Base-by-base conservation (phyloP, 2,797 vertebrate species). In the Gouania willdenowi region DNA sequence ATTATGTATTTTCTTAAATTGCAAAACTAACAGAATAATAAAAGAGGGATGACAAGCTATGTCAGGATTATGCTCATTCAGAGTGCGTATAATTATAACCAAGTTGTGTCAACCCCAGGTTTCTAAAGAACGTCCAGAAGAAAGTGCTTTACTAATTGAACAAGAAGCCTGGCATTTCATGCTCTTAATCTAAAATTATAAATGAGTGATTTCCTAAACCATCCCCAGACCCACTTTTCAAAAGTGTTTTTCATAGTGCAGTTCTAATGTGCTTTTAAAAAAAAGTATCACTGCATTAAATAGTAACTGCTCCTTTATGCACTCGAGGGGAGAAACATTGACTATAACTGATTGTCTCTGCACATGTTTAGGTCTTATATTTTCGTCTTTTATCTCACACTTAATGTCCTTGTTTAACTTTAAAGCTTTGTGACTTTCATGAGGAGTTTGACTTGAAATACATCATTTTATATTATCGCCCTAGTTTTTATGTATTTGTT, bases 331-430 rank as follows among this genome's bases (percentile, higher is more conserved):
- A 60, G 38, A 48, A 58, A 44, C 36, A 57, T 32, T 46, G 49
- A 57, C 57, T 60, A n/a, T n/a, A 65, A 71, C 65, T 50, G 60
- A 78, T 66, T 58, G 57, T 43, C 55, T 26, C 8, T 48, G 45
- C 54, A 48, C 4, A 14, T 34, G 13, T 32, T 24, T 39, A 29
- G 36, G 53, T 36, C 3, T 51, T 49, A 16, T 41, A 36, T 21
- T 37, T 23, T 10, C 15, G 3, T 26, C 16, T 35, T 16, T 19
- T 11, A 42, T 8, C 35, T 36, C 27, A 58, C 5, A 24, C 26
- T 40, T 50, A 14, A 16, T n/a, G 21, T 30, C 36, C 33, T 41
- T 31, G 12, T 30, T 52, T 12, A 10, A 54, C 26, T 19, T 23
- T 47, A 39, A 52, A 47, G 23, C 32, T 59, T 12, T 1, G 8